Base-by-base conservation (phyloP, 2,113 vertebrate species). In the Eretmochelys imbricata region DNA sequence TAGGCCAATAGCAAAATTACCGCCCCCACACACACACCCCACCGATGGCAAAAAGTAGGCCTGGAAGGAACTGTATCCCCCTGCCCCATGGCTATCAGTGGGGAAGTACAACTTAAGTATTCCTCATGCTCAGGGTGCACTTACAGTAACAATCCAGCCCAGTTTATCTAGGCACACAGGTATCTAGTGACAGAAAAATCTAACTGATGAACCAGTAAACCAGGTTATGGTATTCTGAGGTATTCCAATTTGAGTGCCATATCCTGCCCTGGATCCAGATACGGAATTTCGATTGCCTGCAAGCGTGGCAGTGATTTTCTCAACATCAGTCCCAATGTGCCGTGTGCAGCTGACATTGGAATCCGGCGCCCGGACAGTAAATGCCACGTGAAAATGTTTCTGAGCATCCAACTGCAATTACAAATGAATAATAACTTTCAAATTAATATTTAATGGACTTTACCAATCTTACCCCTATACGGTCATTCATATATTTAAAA, bases 371-470 rank as follows among this genome's bases (percentile, higher is more conserved):
- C 17, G 12, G 25, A 57, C 65, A 51, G n/a, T 3, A 2, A 53
- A 79, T 85, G 92, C 91, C 89, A 91, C 16, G 53, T 72, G 31
- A 85, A 57, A 87, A 81, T 80, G 24, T 46, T 87, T 83, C 75
- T 59, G 19, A 94, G 86, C 81, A 90, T 65, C 62, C 48, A 0
- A 29, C 85, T 95, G 94, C 91, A 92, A 87, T 89, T 76, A 93
- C 1, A 90, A 20, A 79, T 20, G 29, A 93, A 57, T 42, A 89
- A 87, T 55, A 79, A 91, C 83, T 38, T 85, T 5, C 75, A 84
- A 84, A 92, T 90, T 25, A 91, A 84, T 89, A 96, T 93, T 54
- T 85, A 82, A 29, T 49, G 48, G 80, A 65, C 76, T 85, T 87
- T 42, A 75, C 85, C 91, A 85, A 92, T 72, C 81, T 91, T 88